Evolutionary conservation across 2,888 invertebrate species (phyloP).

Genomic region (Cantharis flavilabris): DNA sequence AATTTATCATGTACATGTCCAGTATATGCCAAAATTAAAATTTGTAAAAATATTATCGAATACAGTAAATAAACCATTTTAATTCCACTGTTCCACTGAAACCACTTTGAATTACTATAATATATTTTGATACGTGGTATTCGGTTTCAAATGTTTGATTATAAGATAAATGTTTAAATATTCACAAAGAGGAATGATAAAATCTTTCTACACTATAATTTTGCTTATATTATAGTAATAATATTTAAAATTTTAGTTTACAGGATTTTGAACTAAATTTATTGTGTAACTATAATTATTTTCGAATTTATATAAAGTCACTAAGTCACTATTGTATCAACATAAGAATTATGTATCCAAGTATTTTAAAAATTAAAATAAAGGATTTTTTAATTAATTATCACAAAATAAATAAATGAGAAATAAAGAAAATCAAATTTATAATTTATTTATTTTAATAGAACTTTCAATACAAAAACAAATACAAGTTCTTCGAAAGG

Average conservation of each 20-base stretch:
- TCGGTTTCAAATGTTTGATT: neutral
- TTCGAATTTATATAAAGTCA: too few relatives aligned
- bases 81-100: neutral
- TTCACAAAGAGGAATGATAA: neutral
- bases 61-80: neutral
- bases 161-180: neutral
- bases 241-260: neutral
- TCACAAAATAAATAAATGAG: too few relatives aligned
- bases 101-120: neutral
- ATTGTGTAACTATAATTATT: too few relatives aligned
- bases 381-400: too few relatives aligned
- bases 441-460: too few relatives aligned
- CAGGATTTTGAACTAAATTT: too few relatives aligned
- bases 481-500: too few relatives aligned
- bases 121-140: neutral
- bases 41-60: neutral
- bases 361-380: too few relatives aligned
- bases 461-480: too few relatives aligned
- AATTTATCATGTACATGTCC: neutral
- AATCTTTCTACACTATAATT: neutral
- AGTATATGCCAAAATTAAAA: neutral
- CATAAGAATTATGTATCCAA: too few relatives aligned
- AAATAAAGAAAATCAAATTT: too few relatives aligned
- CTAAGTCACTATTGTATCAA: too few relatives aligned
- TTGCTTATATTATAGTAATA: neutral